Evolutionary conservation across 2,888 invertebrate species (phyloP), one percentile per base, ranked within the genome.

Genomic region (Falcaria lacertinaria): DNA sequence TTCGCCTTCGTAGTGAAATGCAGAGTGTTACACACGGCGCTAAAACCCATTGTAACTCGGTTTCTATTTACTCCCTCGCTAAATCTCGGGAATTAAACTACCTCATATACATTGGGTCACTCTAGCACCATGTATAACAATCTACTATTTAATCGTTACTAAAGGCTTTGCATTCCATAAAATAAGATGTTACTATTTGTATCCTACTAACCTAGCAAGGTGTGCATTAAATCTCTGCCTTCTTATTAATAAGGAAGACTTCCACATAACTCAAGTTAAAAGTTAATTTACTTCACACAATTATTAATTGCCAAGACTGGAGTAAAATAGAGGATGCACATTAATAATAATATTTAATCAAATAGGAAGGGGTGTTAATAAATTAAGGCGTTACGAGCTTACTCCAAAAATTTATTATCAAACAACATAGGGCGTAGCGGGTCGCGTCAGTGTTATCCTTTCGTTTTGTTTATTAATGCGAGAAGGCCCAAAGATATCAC

Each of bases 391-490:
- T 54, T 52, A 53, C 37, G 52, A 50, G 54, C 47, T 33, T 42
- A 45, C 45, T 45, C 44, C 32, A 39, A 35, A 48, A 53, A 28
- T 56, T 55, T 56, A 60, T 54, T 53, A 60, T 54, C 33, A 43
- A 33, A 51, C 46, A 38, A 48, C 47, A 48, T 43, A 56, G 52
- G 49, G 52, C 47, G 58, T 48, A 48, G 50, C n/a, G 52, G 50
- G 50, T 50, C 47, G 48, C 46, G 41, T 43, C 4, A 22, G 15
- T 34, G 33, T 37, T 41, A 37, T 40, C 33, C 49, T 45, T 42
- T 45, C 42, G 47, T 50, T 63, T 69, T 69, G 65, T 64, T 65
- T 71, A 72, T 74, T 71, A 74, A 73, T 70, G 70, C 71, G 65
- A 42, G 52, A 58, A 55, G 50, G 51, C 53, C 54, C 57, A 64